Evolutionary conservation across 2,797 vertebrate species (phyloP).

Genomic region (Champsocephalus esox): DNA sequence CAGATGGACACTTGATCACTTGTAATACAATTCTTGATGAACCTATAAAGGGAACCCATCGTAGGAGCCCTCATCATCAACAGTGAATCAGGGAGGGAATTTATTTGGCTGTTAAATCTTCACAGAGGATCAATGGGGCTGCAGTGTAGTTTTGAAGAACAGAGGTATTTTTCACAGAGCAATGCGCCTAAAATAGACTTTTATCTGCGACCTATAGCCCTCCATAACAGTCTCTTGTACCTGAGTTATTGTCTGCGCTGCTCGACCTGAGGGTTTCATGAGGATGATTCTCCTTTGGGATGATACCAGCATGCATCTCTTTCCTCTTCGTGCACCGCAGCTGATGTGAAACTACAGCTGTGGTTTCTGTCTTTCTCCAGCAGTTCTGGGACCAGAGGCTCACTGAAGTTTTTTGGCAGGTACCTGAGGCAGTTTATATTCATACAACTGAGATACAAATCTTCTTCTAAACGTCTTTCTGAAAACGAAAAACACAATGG

Average conservation of each 20-base stretch:
- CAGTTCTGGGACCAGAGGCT: conserved; percentile 51
- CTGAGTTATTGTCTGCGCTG: conserved; percentile 61
- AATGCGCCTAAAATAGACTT: conserved; percentile 62
- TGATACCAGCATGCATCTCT: conserved; percentile 53
- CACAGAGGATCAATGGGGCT: conserved; percentile 1
- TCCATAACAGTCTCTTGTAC: conserved; percentile 47
- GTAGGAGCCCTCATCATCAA: conserved; percentile 37
- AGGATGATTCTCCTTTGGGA: conserved; percentile 71
- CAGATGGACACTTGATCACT: conserved; percentile 66
- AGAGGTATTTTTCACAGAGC: conserved; percentile 39
- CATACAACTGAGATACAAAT: conserved; percentile 54
- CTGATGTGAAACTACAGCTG: conserved; percentile 61
- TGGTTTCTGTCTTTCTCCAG: conserved; percentile 56
- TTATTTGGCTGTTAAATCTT: conserved; percentile 3
- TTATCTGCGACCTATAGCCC: conserved; percentile 53
- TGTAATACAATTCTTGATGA: conserved; percentile 54
- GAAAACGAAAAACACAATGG: conserved; percentile 42
- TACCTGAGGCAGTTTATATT: conserved; percentile 60
- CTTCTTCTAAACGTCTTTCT: conserved; percentile 39
- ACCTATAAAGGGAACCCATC: conserved; percentile 33
- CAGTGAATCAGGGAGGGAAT: conserved; percentile 11
- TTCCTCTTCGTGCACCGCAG: conserved; percentile 51
- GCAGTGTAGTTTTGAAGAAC: conserved; percentile 21
- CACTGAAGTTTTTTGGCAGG: conserved; percentile 55
- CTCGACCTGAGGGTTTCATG: conserved; percentile 70